A percentile compares a stretch with the other conserved stretches of the same genome.
phyloP scores from a whole-genome alignment of 2,797 vertebrate genomes.

The Melanotaenia parkinsoni region DNA sequence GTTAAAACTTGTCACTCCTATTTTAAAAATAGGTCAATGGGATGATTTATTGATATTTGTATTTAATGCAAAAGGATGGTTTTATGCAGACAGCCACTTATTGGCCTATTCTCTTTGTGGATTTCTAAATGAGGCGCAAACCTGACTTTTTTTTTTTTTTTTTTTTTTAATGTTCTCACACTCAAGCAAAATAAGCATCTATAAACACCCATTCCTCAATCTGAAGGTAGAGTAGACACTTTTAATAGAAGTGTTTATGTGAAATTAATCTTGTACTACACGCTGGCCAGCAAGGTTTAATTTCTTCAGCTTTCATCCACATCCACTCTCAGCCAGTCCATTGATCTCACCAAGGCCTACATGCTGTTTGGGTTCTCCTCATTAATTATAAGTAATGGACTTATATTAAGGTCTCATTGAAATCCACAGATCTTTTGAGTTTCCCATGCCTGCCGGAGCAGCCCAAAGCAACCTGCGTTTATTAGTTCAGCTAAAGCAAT shows the following conservation, averaged over 20 bases:
- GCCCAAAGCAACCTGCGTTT: constrained; percentile 76
- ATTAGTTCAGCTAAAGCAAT: constrained; percentile 83
- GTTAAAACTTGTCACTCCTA: constrained; percentile 42
- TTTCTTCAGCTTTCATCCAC: constrained; percentile 69
- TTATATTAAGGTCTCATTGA: constrained; percentile 83
- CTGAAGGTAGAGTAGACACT: constrained; percentile 61
- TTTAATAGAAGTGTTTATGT: constrained; percentile 72
- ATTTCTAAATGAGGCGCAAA: constrained; percentile 60
- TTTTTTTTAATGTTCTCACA: too few species aligned
- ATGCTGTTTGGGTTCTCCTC: constrained; percentile 77
- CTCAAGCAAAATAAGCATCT: constrained; percentile 44
- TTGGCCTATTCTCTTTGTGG: constrained; percentile 74
- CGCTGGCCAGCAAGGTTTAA: constrained; percentile 67
- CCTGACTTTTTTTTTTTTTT: constrained; percentile 30
- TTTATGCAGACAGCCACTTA: constrained; percentile 50
- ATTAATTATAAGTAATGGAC: constrained; percentile 86
- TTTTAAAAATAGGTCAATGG: constrained; percentile 55
- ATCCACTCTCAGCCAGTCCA: constrained; percentile 67
- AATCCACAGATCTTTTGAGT: constrained; percentile 80
- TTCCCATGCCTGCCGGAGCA: constrained; percentile 67
- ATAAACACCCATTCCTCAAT: constrained; percentile 68
- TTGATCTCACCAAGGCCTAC: constrained; percentile 77
- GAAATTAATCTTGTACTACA: constrained; percentile 75
- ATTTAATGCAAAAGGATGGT: constrained; percentile 51
- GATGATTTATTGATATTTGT: constrained; percentile 59